Evolutionary conservation across 2,797 vertebrate genomes (phyloP).

Genomic region (Ctenochaetus hawaiiensis): DNA sequence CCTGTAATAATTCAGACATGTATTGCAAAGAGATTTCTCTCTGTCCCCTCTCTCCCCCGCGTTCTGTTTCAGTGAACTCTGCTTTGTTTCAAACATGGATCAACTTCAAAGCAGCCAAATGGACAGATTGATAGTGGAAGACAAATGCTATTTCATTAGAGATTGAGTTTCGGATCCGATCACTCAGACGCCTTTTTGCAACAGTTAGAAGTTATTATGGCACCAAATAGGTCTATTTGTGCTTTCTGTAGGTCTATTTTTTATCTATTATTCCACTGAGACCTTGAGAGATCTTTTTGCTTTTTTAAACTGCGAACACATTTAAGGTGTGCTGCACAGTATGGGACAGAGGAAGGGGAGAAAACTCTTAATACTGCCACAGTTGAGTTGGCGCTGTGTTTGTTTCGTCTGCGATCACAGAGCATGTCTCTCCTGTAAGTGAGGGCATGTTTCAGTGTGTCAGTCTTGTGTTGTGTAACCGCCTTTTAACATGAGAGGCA

Average conservation of each 20-base stretch:
- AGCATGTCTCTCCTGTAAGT: slow-evolving; percentile 17
- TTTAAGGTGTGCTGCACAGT: neutral
- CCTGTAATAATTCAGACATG: slow-evolving; percentile 84
- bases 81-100: slow-evolving; percentile 83
- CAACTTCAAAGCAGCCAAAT: slow-evolving; percentile 83
- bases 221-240: slow-evolving; percentile 51
- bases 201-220: slow-evolving; percentile 43
- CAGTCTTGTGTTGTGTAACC: slow-evolving; percentile 37
- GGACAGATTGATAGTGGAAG: slow-evolving; percentile 82
- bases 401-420: slow-evolving; percentile 45
- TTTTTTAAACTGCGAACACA: slow-evolving; percentile 27
- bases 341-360: slow-evolving; percentile 1
- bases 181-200: slow-evolving; percentile 63
- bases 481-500: slow-evolving; percentile 45
- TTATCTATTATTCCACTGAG: neutral
- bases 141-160: slow-evolving; percentile 81
- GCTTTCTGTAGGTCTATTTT: neutral
- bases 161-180: slow-evolving; percentile 77
- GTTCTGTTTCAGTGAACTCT: slow-evolving; percentile 71
- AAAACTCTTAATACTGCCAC: slow-evolving; percentile 20
- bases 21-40: slow-evolving; percentile 74
- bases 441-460: slow-evolving; percentile 58
- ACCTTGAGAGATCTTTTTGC: slow-evolving; percentile 10
- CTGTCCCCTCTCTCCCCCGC: slow-evolving; percentile 61
- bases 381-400: slow-evolving; percentile 17